Evolutionary conservation across 2,797 vertebrate genomes (phyloP), one percentile per base, ranked within the genome.

Genomic region (Gymnoscopelus microlampas): DNA sequence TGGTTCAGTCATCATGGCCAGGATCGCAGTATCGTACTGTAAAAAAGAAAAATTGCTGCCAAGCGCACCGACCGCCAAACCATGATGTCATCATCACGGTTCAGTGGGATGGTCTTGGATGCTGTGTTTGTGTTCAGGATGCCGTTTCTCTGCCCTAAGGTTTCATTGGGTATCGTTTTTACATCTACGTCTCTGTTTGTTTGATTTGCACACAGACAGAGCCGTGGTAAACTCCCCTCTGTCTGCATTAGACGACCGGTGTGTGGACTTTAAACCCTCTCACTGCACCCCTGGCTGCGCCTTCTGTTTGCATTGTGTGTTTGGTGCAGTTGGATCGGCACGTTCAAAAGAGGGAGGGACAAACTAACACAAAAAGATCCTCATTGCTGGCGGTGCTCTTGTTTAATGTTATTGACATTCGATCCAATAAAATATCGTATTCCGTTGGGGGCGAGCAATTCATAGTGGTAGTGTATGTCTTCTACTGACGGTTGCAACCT

Each of bases 181-280:
- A 44, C 39, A 44, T 19, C 5, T 5, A 5, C 8, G 39, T 44
- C 39, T 26, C 3, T 44, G 44, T 71, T 58, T 55, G 9, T 15
- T 68, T 54, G 7, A 48, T 50, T 74, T 66, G 63, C 72, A 62
- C 64, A 39, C 35, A 29, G 1, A 35, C 32, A 35, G 9, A 10
- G 0, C 32, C 15, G 50, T 56, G 54, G 53, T 29, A 50, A 67
- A 14, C 11, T 54, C 5, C 11, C 56, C 1, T 3, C 26, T 56
- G 9, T 24, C 7, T 63, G 50, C 2, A 5, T 71, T 71, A 4
- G 14, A 10, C 8, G 39, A 39, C 35, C 35, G 7, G 3, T 44
- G 9, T 83, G 78, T 83, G 78, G 68, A 87, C 84, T 86, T 83
- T 66, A 78, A 80, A 88, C 68, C 70, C 73, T n/a, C 81, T 86